Base-by-base conservation (phyloP, 2,113 vertebrate species). In the Pterocles gutturalis region DNA sequence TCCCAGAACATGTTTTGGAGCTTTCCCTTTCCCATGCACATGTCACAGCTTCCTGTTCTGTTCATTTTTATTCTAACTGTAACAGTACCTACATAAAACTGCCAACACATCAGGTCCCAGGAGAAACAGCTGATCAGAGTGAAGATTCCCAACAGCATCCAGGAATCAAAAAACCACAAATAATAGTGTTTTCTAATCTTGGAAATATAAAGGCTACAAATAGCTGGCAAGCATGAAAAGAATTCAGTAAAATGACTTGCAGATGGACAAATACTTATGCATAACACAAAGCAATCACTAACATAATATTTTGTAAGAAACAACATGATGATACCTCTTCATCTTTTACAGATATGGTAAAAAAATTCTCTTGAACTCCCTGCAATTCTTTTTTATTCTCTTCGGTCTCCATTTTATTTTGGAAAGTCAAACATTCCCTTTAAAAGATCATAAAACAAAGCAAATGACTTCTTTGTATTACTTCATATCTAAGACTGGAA, bases 391-490 rank as follows among this genome's bases (percentile, higher is more conserved):
- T 93, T 57, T 67, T 46, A 90, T 70, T 93, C 10, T 90, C 26
- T 75, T 90, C 55, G 28, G 29, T 41, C 73, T 95, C 72, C 65
- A 57, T 53, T 93, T 79, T 83, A 89, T 45, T 95, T 97, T 96
- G 95, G 62, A 96, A 96, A 94, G 92, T 82, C 43, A 97, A 96
- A 87, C 45, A 83, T 71, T 97, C 91, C 90, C 98, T 98, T 97
- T 69, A 94, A 97, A 98, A 69, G 83, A 94, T n/a, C 61, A 96
- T 3, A 94, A 94, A 95, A 92, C 11, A 93, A 93, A 87, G 70
- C 17, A 89, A 90, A 18, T 64, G 15, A 89, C 28, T 66, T 69
- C 28, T 89, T 64, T 89, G 38, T 70, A 57, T 51, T 57, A 55
- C 5, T 67, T 51, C 51, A 72, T 33, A 49, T 33, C 16, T 31